Percentiles rank a stretch among this genome's conserved stretches.
Conservation (phyloP, 2,113 vertebrate species). For the Spea multiplicata region DNA sequence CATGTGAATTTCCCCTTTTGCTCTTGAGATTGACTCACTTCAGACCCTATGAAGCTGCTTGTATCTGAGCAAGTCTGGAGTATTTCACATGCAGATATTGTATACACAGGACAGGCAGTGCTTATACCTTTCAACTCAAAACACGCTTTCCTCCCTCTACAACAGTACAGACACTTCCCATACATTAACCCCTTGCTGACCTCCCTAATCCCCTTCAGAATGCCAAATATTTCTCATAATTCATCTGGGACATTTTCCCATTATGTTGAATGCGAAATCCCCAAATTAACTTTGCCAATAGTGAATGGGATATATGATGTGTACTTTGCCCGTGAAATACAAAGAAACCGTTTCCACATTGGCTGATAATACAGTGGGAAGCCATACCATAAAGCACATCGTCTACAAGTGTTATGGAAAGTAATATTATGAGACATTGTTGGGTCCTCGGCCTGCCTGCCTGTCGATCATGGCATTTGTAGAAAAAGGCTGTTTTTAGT, state of each 20-base stretch:
- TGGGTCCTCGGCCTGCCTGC: no score
- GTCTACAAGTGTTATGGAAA: no score
- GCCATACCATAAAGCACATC: no score
- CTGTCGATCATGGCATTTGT: no score
- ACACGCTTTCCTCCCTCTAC: conserved; percentile 1
- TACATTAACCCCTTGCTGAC: conserved; percentile 39
- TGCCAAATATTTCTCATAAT: not conserved
- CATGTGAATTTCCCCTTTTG: no score
- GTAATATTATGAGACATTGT: no score
- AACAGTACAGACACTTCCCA: conserved; percentile 17
- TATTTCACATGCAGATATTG: conserved; percentile 42
- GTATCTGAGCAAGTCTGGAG: conserved; percentile 31
- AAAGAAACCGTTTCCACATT: no score
- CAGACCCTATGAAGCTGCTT: conserved; percentile 17
- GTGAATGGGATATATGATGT: no score
- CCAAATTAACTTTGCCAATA: not conserved
- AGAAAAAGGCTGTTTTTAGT: no score
- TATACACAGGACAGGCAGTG: conserved; percentile 40
- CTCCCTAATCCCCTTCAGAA: conserved; percentile 4
- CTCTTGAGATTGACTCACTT: not conserved
- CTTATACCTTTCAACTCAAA: conserved; percentile 32
- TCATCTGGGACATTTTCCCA: conserved; percentile 1
- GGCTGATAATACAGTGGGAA: no score
- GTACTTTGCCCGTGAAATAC: no score
- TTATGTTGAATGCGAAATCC: not conserved